Evolutionary conservation across 2,113 vertebrate genomes (phyloP).

Genomic region (Podiceps cristatus): DNA sequence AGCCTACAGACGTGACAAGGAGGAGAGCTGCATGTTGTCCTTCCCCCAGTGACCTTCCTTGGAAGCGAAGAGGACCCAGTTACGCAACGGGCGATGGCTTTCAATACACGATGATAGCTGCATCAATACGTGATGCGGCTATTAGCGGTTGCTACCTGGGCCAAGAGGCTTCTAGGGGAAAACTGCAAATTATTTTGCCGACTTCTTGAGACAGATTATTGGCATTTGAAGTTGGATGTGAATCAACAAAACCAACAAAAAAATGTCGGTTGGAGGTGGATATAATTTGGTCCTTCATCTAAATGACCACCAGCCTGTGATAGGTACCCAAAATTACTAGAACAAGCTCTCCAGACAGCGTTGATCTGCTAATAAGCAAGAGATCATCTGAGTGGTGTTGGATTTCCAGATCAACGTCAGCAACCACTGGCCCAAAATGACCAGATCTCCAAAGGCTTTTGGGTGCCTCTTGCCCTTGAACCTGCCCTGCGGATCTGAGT

Average conservation of each 20-base stretch:
- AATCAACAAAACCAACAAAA: not conserved
- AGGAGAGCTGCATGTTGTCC: not conserved
- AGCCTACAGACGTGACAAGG: not conserved
- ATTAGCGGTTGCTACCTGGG: accelerated
- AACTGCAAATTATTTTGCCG: not conserved
- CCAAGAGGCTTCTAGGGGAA: not conserved
- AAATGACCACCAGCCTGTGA: not conserved
- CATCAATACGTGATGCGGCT: accelerated
- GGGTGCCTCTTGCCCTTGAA: not conserved
- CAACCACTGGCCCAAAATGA: not conserved
- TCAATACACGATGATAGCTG: accelerated
- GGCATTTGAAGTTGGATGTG: not conserved
- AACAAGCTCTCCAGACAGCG: not conserved
- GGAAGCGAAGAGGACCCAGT: not conserved
- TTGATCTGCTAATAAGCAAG: not conserved
- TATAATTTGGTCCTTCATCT: not conserved
- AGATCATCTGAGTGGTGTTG: accelerated
- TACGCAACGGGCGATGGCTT: not conserved
- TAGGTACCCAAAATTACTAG: not conserved
- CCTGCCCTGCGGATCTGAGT: not conserved
- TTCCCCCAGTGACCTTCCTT: not conserved
- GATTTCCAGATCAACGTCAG: not conserved
- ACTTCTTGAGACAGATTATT: not conserved
- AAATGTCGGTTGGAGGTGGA: accelerated
- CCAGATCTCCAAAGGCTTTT: not conserved